Evolutionary conservation across 2,797 vertebrate species (phyloP), one percentile per base, ranked within the genome.

Genomic region (Astyanax mexicanus): DNA sequence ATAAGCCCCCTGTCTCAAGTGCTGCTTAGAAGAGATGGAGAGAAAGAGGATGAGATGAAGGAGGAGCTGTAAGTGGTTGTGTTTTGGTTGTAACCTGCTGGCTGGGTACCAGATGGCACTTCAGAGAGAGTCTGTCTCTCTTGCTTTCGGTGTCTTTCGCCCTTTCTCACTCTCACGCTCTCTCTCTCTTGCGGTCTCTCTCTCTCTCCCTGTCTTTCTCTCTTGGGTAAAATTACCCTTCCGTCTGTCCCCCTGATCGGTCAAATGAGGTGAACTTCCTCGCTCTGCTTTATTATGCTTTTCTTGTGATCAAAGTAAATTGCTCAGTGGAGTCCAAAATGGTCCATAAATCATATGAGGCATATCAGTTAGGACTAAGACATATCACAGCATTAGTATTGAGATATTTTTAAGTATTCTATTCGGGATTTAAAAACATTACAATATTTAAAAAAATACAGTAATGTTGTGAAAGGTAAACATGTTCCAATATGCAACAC

Each of bases 21-120:
- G 38, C 38, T 57, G 21, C 68, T 57, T 70, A 23, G 17, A 55
- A 32, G 27, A 58, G 69, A 32, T 12, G 4, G 38, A 45, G 11
- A 38, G 66, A 38, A 13, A 6, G 2, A 40, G 13, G 17, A 11
- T 27, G 52, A 58, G 12, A 57, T 57, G 54, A 57, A 29, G 13
- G 12, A 57, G 13, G 27, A 60, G 60, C 27, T 4, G 17, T 35
- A 21, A 47, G 54, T 35, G 52, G 11, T 44, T 47, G 42, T 61
- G 35, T 19, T 47, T 72, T 49, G 38, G 55, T 61, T 58, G 27
- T 37, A 49, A 19, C 11, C 29, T 35, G 54, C 44, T 60, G 13
- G 58, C 54, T 60, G 40, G 40, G 17, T 32, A 72, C 69, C 69
- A 72, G 69, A 72, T 72, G 69, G 69, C 29, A 23, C 60, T 60